These are phyloP conservation scores for Macrocentrus cingulum DNA, from an alignment of 1,140 invertebrate genomes.

Conservation along the genomic window DNA sequence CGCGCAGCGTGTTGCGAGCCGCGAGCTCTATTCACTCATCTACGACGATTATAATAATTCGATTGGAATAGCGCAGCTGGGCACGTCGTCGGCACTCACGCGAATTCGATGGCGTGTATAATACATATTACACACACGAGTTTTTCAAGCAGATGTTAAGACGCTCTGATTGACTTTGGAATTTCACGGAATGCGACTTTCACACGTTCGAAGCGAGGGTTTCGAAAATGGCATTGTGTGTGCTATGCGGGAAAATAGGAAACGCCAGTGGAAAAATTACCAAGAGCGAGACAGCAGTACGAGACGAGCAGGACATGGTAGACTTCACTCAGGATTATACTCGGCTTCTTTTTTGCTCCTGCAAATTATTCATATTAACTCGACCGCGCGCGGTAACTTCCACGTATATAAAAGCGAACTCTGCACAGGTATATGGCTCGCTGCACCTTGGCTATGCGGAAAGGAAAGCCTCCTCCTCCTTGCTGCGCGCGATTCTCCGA, in stretches of 20 bases:
- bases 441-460: slow-evolving; percentile 58
- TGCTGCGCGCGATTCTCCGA: neutral
- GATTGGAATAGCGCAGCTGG: slow-evolving; percentile 18
- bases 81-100: slow-evolving; percentile 9
- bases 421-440: slow-evolving; percentile 51
- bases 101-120: slow-evolving; percentile 19
- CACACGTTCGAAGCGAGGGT: slow-evolving; percentile 8
- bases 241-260: neutral
- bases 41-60: slow-evolving; percentile 22
- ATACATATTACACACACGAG: neutral
- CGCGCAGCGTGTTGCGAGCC: neutral
- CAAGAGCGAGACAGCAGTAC: slow-evolving; percentile 10
- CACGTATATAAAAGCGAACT: slow-evolving; percentile 26
- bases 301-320: slow-evolving; percentile 33
- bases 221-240: neutral
- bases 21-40: slow-evolving; percentile 11
- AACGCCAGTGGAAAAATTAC: neutral
- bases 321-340: slow-evolving; percentile 35
- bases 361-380: slow-evolving; percentile 49
- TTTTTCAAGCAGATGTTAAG: slow-evolving; percentile 1
- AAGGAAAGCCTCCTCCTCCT: slow-evolving; percentile 51
- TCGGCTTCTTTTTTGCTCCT: slow-evolving; percentile 13
- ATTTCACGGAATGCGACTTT: slow-evolving; percentile 10
- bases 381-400: slow-evolving; percentile 30
- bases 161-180: slow-evolving; percentile 4